Base-by-base conservation (phyloP, 1,140 invertebrate species). In the Tribolium madens region DNA sequence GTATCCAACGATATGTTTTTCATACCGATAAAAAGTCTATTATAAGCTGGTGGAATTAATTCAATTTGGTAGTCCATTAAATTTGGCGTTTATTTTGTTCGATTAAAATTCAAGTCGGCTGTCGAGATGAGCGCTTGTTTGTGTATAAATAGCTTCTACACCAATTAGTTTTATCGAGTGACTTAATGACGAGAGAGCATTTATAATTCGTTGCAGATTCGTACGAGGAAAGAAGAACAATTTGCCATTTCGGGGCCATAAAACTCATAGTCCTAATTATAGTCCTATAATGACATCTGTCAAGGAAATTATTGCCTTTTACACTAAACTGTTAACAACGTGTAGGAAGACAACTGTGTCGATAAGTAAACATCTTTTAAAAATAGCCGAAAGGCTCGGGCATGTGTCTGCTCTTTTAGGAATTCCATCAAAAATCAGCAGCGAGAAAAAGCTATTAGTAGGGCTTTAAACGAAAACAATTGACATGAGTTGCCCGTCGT, bases 291-390 rank as follows among this genome's bases (percentile, higher is more conserved):
- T 31, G 70, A 72, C 70, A 72, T 72, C 70, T 72, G 70, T 72
- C 70, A 72, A 15, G 70, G n/a, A 52, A 72, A 72, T 72, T 72
- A 31, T 52, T 52, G 70, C 47, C 57, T 50, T 72, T 72, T 50
- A 72, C 70, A 72, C 70, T 33, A 52, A 72, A 72, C 70, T 72
- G 70, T 72, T 72, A 52, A 72, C 46, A 31, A 21, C 50, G 46
- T 50, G 70, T 72, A 52, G n/a, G n/a, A n/a, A n/a, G n/a, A n/a
- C n/a, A n/a, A n/a, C n/a, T n/a, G 46, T 72, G 46, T 52, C 46
- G 70, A 72, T 72, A 72, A 72, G 70, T 72, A 72, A 72, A 72
- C 70, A 72, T 52, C 36, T 69, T 71, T 50, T 47, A 50, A 47
- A 64, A 64, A 64, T 64, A 64, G 26, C 12, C 57, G 1, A 21